Percentiles rank a stretch among this genome's conserved stretches.
phyloP scores from a whole-genome alignment of 2,888 invertebrate species.

The Sisyra terminalis region DNA sequence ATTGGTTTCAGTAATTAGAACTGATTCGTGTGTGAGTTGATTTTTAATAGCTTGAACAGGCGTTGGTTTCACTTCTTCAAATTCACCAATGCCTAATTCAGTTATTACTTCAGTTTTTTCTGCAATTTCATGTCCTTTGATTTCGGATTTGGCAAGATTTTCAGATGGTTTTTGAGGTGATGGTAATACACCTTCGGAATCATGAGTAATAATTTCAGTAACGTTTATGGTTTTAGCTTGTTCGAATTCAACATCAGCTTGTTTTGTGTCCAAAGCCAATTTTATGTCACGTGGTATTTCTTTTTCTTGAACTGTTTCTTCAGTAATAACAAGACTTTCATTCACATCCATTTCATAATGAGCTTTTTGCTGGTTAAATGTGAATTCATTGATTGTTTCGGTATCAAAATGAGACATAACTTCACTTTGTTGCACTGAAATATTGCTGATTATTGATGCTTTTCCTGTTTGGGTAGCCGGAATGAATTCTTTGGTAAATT shows the following conservation, averaged over 20 bases:
- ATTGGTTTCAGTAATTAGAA: constrained; percentile 16
- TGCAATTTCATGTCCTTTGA: constrained; percentile 15
- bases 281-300: constrained; percentile 20
- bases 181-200: constrained; percentile 15
- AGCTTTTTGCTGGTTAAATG: constrained; percentile 22
- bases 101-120: constrained; percentile 11
- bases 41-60: constrained; percentile 10
- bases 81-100: constrained; percentile 12
- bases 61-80: constrained; percentile 15
- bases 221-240: constrained; percentile 13
- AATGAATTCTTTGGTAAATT: constrained; percentile 22
- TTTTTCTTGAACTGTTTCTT: constrained; percentile 30
- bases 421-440: constrained; percentile 15
- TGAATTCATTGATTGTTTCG: constrained; percentile 21
- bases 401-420: constrained; percentile 16
- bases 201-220: constrained; percentile 16
- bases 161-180: constrained; percentile 13
- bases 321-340: constrained; percentile 30
- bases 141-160: constrained; percentile 14
- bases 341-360: constrained; percentile 24
- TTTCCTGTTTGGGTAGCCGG: constrained; percentile 27
- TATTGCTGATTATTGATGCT: constrained; percentile 20
- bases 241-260: constrained; percentile 16
- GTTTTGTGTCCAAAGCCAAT: constrained; percentile 11
- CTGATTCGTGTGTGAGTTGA: constrained; percentile 17